Evolutionary conservation across 2,888 invertebrate species (phyloP).

Genomic region (Spilosoma lubricipeda): DNA sequence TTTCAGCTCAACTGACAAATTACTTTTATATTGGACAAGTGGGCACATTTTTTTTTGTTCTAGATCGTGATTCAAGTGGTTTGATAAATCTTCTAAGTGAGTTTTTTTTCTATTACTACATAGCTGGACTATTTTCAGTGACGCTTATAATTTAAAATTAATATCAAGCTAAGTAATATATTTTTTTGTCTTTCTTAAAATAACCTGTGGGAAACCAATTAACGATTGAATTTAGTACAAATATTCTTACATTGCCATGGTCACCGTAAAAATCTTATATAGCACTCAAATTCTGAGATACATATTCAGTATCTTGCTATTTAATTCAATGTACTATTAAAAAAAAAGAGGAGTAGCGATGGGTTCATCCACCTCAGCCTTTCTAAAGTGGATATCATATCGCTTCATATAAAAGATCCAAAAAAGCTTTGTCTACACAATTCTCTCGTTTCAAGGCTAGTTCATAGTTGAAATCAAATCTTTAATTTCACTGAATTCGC

Average conservation of each 20-base stretch:
- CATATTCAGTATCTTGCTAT: too few relatives aligned
- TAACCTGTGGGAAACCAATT: too few relatives aligned
- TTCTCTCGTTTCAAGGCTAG: neutral
- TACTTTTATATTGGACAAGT: constrained; percentile 47
- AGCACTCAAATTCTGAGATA: too few relatives aligned
- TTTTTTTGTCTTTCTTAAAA: neutral
- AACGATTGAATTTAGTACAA: neutral
- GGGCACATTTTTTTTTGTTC: constrained; percentile 30
- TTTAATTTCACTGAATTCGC: neutral
- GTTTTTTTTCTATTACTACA: constrained; percentile 14
- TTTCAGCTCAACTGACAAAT: constrained; percentile 41
- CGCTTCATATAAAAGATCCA: too few relatives aligned
- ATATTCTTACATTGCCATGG: neutral
- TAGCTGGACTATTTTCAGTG: constrained; percentile 5
- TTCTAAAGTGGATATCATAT: too few relatives aligned
- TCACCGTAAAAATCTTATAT: too few relatives aligned
- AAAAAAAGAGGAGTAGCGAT: neutral
- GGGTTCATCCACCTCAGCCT: neutral
- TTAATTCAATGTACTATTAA: too few relatives aligned
- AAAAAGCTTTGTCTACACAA: neutral
- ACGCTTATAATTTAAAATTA: neutral
- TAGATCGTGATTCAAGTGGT: constrained; percentile 16
- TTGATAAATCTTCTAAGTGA: constrained; percentile 28
- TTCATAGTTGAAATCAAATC: neutral
- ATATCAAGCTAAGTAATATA: neutral